Percentiles rank a stretch among this genome's conserved stretches.
These are phyloP conservation scores for Hydra vulgaris DNA, from an alignment of 30 jellyfish, hydroid and myxozoan genomes.

Conservation along the genomic window DNA sequence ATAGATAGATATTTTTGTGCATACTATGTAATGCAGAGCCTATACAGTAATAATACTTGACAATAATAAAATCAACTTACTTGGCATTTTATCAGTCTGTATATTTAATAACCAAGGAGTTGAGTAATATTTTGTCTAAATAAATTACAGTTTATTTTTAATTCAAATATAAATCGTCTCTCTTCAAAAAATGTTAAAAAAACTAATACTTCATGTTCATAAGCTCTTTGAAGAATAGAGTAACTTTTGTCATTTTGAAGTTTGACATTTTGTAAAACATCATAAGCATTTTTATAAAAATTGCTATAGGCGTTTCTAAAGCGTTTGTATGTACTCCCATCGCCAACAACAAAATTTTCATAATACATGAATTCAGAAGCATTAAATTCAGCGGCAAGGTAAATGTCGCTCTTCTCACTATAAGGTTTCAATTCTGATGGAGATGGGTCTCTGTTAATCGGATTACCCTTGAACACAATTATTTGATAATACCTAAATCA, in stretches of 20 bases:
- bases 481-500: slow-evolving; percentile 63
- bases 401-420: slow-evolving; percentile 28
- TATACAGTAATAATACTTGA: too few relatives aligned
- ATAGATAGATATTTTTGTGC: too few relatives aligned
- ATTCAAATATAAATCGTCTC: neutral
- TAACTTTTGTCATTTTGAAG: slow-evolving; percentile 39
- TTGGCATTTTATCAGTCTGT: neutral
- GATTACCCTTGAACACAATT: slow-evolving; percentile 25
- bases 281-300: slow-evolving; percentile 18
- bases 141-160: neutral
- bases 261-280: slow-evolving; percentile 30
- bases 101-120: neutral
- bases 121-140: neutral
- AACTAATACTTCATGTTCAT: slow-evolving; percentile 18
- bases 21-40: too few relatives aligned
- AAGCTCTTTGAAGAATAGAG: slow-evolving; percentile 47
- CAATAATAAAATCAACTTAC: too few relatives aligned
- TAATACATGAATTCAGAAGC: slow-evolving; percentile 19
- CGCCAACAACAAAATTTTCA: slow-evolving; percentile 35
- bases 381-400: slow-evolving; percentile 50
- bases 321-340: slow-evolving; percentile 41
- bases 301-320: neutral
- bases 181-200: neutral
- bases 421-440: slow-evolving; percentile 18
- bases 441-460: neutral